Evolutionary conservation across 2,113 vertebrate genomes (phyloP), one percentile per base, ranked within the genome.

Genomic region (Puma concolor): DNA sequence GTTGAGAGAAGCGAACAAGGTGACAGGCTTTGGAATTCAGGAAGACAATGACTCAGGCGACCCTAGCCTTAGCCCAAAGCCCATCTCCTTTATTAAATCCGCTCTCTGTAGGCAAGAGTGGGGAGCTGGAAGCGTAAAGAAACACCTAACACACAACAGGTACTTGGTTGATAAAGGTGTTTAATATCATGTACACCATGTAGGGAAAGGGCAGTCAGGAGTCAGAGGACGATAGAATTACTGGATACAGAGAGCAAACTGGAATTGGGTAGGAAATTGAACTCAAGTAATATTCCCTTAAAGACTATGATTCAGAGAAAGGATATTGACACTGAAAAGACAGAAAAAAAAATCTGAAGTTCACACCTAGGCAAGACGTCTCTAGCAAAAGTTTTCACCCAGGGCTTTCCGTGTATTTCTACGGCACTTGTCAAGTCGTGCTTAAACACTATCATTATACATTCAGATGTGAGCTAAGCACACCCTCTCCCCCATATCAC

Each of bases 401-500:
- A 50, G 63, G 25, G 4, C 85, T 88, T 97, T 74, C 33, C 7
- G 36, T 67, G 38, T 57, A 86, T 94, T 94, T 88, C 60, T 38
- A 44, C 25, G 63, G 63, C 64, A 95, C 82, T 82, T 82, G 71
- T 94, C 54, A 96, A 50, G 15, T 64, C 82, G 25, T 86, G 50
- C 27, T 88, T 97, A 87, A 97, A 91, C 64, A 36, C 77, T 96
- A 88, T 81, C 48, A 96, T 83, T 89, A 95, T 52, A 50, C 38
- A 88, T 60, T 97, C 80, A 91, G 60, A 87, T 50, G 54, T 94
- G 72, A 95, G 50, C 33, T 94, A 74, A 74, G 69, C 72, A 93
- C 31, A 81, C 19, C 15, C 23, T 96, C 23, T 86, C 8, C 31
- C 33, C 29, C 23, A 29, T 79, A 79, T 79, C 6, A 54, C 23